These are phyloP conservation scores for Merops nubicus DNA, from an alignment of 2,113 vertebrate genomes.

Conservation along the genomic window DNA sequence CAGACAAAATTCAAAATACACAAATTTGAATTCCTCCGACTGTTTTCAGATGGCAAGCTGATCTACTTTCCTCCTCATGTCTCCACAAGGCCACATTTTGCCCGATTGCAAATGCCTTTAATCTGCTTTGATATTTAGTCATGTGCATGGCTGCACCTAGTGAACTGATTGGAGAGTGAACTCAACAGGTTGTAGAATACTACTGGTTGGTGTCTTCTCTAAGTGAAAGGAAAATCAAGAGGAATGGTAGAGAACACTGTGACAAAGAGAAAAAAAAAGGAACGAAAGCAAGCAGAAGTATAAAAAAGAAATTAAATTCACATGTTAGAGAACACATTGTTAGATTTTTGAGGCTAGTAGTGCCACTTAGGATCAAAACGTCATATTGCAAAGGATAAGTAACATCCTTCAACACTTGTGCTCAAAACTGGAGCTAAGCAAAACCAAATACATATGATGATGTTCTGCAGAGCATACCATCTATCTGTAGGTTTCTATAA, in stretches of 20 bases:
- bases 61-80: background rate
- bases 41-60: background rate
- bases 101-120: background rate
- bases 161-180: background rate
- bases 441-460: background rate
- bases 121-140: background rate
- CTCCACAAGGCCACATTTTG: background rate
- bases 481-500: background rate
- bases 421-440: background rate
- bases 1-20: background rate
- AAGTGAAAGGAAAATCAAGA: background rate
- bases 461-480: background rate
- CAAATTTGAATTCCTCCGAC: background rate
- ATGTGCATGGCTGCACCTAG: background rate
- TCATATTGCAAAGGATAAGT: background rate
- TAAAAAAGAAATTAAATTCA: background rate
- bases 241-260: background rate
- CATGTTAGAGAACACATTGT: background rate
- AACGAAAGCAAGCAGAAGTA: background rate
- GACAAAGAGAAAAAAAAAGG: background rate
- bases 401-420: background rate
- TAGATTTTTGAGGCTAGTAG: background rate
- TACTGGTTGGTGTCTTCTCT: background rate
- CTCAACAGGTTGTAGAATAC: background rate
- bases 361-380: background rate